Base-by-base conservation (phyloP, 2,113 vertebrate species). In the Laticauda laticaudata region DNA sequence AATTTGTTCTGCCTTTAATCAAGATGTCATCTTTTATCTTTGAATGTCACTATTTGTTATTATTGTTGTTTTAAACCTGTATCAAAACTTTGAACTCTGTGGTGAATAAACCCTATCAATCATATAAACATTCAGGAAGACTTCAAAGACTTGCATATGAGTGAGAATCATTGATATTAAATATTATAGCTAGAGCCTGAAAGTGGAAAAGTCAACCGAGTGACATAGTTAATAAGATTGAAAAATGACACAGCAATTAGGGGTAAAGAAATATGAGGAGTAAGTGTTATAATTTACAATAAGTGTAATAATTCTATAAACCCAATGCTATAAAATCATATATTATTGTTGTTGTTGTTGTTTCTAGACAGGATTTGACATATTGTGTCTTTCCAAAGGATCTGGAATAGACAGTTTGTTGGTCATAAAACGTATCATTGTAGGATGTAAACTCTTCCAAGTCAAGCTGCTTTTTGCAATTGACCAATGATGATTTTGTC, bases 1-100 rank as follows among this genome's bases (percentile, higher is more conserved):
- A 97, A 97, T 97, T 97, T 97, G 96, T 97, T 97, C 96, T 97
- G 95, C 96, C 95, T 97, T 97, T 97, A 97, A 97, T 97, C 97
- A 95, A 96, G 96, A 97, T 96, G 96, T 96, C 95, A 88, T 94
- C 95, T 97, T 97, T 97, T 96, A 97, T 95, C 97, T 97, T 97
- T 95, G 96, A 97, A 95, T 97, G 96, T 95, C 1, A 89, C 95
- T 96, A 95, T 91, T 93, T 55, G 26, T 88, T 88, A 23, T 57
- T 90, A 21, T 92, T 88, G 55, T 92, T 94, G 81, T 96, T 97
- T 20, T 96, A 97, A 95, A 95, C 95, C 96, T 57, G 12, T 96
- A 97, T 97, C 96, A 97, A 96, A 96, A 97, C 95, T 97, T 94
- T 93, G 95, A 95, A 96, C 94, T 96, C 92, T 92, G 91, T 95